Percentiles rank a stretch among this genome's conserved stretches.
Evolutionary conservation across 2,797 vertebrate species (phyloP).

Genomic region (Gallinago nigripennis): DNA sequence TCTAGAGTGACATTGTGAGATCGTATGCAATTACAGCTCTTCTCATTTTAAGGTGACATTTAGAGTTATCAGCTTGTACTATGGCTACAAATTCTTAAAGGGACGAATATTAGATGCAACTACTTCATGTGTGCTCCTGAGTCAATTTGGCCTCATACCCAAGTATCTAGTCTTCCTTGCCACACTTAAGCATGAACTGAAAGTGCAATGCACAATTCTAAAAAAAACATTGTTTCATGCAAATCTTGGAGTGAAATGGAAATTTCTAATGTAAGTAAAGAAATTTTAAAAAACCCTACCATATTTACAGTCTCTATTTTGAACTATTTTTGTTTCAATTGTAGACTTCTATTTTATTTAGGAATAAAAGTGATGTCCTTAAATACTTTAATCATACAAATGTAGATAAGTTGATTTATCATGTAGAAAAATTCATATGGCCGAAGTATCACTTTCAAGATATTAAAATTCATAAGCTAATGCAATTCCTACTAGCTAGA

Average conservation of each 20-base stretch:
- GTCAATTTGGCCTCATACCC: not conserved
- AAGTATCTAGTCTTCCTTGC: not conserved
- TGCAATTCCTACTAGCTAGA: not conserved
- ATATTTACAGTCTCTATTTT: not conserved
- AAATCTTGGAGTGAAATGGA: not conserved
- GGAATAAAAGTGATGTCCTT: not conserved
- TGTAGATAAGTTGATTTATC: not conserved
- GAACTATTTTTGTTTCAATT: not conserved
- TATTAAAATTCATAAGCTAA: not conserved
- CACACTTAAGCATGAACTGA: not conserved
- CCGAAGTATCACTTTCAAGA: not conserved
- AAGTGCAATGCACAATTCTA: not conserved
- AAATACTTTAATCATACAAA: not conserved
- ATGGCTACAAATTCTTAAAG: not conserved
- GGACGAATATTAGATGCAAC: not conserved
- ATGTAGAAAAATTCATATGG: not conserved
- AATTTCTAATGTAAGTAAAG: not conserved
- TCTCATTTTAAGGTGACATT: conserved; percentile 12
- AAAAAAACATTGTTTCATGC: not conserved
- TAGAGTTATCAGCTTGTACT: not conserved
- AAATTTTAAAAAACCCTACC: not conserved
- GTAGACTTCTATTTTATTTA: not conserved
- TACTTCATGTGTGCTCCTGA: not conserved
- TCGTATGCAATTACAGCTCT: not conserved
- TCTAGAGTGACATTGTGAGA: not conserved